phyloP scores from a whole-genome alignment of 2,797 vertebrate species.

The Artibeus jamaicensis region DNA sequence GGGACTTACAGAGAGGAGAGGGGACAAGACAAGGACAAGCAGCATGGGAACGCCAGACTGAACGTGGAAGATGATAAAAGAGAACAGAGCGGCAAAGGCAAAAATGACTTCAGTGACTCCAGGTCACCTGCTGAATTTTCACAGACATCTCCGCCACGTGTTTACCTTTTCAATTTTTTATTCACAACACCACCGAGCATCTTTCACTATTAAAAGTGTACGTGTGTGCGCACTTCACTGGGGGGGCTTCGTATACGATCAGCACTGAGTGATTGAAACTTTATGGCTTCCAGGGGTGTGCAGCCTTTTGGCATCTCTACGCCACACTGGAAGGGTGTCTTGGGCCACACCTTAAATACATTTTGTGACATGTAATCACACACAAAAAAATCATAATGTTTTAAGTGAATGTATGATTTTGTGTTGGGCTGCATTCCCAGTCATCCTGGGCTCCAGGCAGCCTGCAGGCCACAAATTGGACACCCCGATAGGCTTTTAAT shows the following conservation, averaged over 20 bases:
- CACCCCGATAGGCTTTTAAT: background rate
- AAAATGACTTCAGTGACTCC: background rate
- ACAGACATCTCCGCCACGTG: background rate
- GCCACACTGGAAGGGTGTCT: too few relatives aligned
- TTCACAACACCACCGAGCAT: conserved; percentile 77
- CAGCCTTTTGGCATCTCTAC: too few relatives aligned
- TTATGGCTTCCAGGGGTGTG: background rate
- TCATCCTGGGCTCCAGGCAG: too few relatives aligned
- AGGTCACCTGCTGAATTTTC: background rate
- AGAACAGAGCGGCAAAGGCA: background rate
- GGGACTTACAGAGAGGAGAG: background rate
- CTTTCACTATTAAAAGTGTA: conserved; percentile 61
- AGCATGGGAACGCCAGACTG: background rate
- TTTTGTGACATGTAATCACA: too few relatives aligned
- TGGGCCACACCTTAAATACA: too few relatives aligned
- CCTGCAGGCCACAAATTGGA: too few relatives aligned
- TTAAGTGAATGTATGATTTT: too few relatives aligned
- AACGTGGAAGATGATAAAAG: background rate
- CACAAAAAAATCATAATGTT: too few relatives aligned
- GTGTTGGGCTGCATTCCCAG: too few relatives aligned
- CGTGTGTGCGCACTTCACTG: conserved; percentile 11
- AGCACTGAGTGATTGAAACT: conserved; percentile 56
- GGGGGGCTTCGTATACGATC: conserved; percentile 22
- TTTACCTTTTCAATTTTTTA: conserved; percentile 71
- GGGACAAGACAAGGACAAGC: background rate